These are phyloP conservation scores for Siniperca chuatsi DNA, from an alignment of 2,113 vertebrate genomes.

Conservation along the genomic window DNA sequence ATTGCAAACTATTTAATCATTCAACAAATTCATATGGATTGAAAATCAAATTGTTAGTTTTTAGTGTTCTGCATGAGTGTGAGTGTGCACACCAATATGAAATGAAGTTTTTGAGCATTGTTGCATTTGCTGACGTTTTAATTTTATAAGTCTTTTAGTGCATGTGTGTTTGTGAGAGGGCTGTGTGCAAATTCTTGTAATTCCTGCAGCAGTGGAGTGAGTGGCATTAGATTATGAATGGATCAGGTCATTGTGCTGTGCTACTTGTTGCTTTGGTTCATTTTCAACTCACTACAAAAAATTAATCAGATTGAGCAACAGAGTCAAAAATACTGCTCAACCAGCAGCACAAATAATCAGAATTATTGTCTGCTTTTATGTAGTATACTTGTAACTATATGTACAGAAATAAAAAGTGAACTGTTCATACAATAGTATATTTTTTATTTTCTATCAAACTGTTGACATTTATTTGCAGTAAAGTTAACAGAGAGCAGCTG, in stretches of 20 bases:
- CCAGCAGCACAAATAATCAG: too few relatives aligned
- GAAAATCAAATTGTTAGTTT: background rate
- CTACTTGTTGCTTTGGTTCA: background rate
- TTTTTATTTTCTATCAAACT: background rate
- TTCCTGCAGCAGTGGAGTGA: conserved; percentile 11
- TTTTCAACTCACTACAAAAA: background rate
- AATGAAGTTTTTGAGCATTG: background rate
- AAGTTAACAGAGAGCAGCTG: background rate
- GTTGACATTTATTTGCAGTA: background rate
- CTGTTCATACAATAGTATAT: background rate
- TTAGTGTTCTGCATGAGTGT: too few relatives aligned
- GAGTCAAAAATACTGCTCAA: background rate
- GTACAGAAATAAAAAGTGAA: too few relatives aligned
- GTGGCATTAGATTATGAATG: background rate
- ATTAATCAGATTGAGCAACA: background rate
- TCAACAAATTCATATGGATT: background rate
- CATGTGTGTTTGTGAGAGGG: background rate
- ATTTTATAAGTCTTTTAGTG: background rate
- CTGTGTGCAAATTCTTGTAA: conserved; percentile 17
- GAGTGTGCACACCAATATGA: too few relatives aligned
- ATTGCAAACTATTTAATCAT: background rate
- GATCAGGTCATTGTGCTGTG: background rate
- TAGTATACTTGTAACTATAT: background rate
- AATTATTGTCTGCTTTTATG: background rate
- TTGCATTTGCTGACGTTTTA: background rate